phyloP scores from a whole-genome alignment of 1,140 invertebrate genomes.

The Drosophila simulans region DNA sequence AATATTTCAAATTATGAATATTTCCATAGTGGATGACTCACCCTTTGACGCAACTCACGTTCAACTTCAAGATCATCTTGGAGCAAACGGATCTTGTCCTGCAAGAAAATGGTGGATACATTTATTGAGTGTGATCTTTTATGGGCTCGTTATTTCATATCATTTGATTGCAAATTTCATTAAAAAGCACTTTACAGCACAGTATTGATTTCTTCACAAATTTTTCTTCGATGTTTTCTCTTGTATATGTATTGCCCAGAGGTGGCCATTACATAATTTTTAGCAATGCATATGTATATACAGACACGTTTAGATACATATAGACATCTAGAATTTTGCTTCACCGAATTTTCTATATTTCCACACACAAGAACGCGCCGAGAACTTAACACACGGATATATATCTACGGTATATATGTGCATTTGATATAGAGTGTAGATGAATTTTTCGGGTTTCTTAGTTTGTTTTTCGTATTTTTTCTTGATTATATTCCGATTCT shows the following conservation, averaged over 20 bases:
- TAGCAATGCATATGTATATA: slow-evolving; percentile 58
- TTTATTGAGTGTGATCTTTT: slow-evolving; percentile 28
- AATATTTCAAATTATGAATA: neutral
- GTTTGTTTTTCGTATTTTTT: slow-evolving; percentile 33
- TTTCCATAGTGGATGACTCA: slow-evolving; percentile 86
- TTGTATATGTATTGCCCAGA: slow-evolving; percentile 26
- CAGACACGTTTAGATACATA: slow-evolving; percentile 42
- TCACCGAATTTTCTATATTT: slow-evolving; percentile 76
- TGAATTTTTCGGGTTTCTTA: slow-evolving; percentile 55
- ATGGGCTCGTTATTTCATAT: slow-evolving; percentile 8
- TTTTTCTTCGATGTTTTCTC: slow-evolving; percentile 14
- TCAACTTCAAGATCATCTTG: slow-evolving; percentile 98
- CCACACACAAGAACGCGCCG: slow-evolving; percentile 67
- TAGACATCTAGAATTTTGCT: slow-evolving; percentile 70
- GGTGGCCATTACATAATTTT: slow-evolving; percentile 60
- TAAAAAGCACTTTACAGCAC: slow-evolving; percentile 18
- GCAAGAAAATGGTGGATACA: slow-evolving; percentile 85
- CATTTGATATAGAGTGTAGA: slow-evolving; percentile 44
- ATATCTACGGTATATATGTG: slow-evolving; percentile 33
- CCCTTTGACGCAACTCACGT: slow-evolving; percentile 98
- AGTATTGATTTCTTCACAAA: slow-evolving; percentile 37
- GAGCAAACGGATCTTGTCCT: slow-evolving; percentile 99
- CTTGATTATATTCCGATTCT: slow-evolving; percentile 22
- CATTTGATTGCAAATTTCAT: neutral
- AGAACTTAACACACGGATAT: slow-evolving; percentile 36